Evolutionary conservation across 2,113 vertebrate genomes (phyloP).

Genomic region (Ptilonorhynchus violaceus): DNA sequence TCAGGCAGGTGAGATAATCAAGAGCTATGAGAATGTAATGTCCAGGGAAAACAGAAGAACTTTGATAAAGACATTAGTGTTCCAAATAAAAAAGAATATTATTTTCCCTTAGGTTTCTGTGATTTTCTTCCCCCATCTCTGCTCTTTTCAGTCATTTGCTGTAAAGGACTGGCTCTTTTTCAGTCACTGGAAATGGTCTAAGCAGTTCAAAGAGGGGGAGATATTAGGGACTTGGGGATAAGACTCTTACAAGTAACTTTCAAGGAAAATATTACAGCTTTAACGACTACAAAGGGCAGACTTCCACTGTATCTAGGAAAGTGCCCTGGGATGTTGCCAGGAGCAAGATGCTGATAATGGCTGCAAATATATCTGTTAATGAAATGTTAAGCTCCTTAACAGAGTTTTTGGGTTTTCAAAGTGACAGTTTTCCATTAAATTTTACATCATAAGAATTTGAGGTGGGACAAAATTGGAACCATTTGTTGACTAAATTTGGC

Average conservation of each 20-base stretch:
- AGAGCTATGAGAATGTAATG: not conserved
- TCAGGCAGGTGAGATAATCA: not conserved
- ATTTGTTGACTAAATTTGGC: not conserved
- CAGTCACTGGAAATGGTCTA: not conserved
- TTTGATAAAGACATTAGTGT: not conserved
- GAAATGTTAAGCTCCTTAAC: not conserved
- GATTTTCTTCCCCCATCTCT: not conserved
- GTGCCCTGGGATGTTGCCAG: not conserved
- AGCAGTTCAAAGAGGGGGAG: not conserved
- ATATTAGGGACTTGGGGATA: not conserved
- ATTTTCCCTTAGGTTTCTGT: not conserved
- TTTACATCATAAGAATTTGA: not conserved
- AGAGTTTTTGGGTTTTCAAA: not conserved
- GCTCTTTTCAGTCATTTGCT: not conserved
- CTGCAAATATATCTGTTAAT: not conserved
- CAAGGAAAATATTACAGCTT: constrained; percentile 22
- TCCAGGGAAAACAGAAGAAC: not conserved
- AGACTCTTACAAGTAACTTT: not conserved
- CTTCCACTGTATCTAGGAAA: not conserved
- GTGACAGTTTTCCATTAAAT: not conserved
- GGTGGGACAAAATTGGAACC: constrained; percentile 13
- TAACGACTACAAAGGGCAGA: not conserved
- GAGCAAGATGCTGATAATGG: constrained; percentile 12
- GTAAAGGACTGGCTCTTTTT: not conserved
- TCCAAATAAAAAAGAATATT: not conserved